Percentiles rank a stretch among this genome's conserved stretches.
These are phyloP conservation scores for Drosophila elegans DNA, from an alignment of 1,140 invertebrate species.

Conservation along the genomic window DNA sequence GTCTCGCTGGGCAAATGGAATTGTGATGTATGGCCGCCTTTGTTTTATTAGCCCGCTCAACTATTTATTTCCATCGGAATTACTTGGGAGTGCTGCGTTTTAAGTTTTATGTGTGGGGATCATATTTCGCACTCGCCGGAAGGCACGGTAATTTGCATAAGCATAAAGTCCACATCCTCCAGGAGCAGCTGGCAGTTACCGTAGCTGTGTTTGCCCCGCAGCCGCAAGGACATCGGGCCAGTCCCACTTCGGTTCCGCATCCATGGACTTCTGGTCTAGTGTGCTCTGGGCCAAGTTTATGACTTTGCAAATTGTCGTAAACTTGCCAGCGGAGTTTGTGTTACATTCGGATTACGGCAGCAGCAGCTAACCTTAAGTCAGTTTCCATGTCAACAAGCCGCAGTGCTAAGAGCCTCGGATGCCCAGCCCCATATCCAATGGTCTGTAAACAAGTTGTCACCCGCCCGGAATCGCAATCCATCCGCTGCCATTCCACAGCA, in stretches of 20 bases:
- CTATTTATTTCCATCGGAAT: conserved; percentile 55
- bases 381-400: conserved; percentile 70
- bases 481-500: conserved; percentile 18
- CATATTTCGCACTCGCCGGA: conserved; percentile 79
- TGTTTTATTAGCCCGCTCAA: conserved; percentile 54
- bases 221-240: conserved; percentile 31
- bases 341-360: conserved; percentile 53
- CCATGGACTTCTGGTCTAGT: conserved; percentile 16
- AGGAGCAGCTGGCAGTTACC: conserved; percentile 37
- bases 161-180: conserved; percentile 70
- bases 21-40: conserved; percentile 63
- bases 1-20: conserved; percentile 64
- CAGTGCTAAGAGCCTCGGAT: conserved; percentile 41
- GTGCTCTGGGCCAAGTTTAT: conserved; percentile 53
- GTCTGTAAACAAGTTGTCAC: conserved; percentile 56
- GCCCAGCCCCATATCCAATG: conserved; percentile 52
- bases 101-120: conserved; percentile 66
- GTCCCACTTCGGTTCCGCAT: conserved; percentile 1
- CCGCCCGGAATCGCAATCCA: conserved; percentile 6
- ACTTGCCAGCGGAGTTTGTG: conserved; percentile 68
- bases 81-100: conserved; percentile 41
- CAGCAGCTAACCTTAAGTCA: conserved; percentile 62
- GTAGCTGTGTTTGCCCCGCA: conserved; percentile 42
- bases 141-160: conserved; percentile 74
- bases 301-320: conserved; percentile 66